Conservation (phyloP, 2,113 vertebrate species). For the Crotalus tigris region DNA sequence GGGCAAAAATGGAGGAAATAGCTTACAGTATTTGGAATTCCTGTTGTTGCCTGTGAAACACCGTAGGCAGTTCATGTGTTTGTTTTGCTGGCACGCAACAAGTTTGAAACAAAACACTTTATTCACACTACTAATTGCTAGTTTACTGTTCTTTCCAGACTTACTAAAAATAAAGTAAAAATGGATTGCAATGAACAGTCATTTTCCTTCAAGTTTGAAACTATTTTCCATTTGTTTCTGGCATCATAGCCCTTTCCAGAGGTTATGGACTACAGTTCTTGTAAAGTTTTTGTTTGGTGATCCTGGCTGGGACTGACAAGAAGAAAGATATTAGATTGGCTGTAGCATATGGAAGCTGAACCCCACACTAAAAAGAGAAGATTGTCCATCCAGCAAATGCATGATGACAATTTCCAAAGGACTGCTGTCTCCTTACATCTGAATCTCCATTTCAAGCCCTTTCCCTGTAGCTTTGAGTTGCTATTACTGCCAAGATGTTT, state of each 20-base stretch:
- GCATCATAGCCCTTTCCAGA: not conserved
- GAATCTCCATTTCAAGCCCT: not conserved
- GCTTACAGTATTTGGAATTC: not conserved
- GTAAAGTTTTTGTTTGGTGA: not conserved
- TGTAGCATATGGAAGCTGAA: not conserved
- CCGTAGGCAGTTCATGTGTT: not conserved
- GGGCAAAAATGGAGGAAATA: not conserved
- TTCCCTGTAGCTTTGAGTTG: not conserved
- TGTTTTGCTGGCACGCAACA: not conserved
- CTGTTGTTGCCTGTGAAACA: not conserved
- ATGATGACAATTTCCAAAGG: not conserved
- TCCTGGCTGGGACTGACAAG: not conserved
- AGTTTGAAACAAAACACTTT: not conserved
- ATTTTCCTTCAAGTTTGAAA: not conserved
- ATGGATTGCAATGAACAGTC: not conserved
- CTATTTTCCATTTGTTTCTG: not conserved
- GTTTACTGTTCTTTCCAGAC: not conserved
- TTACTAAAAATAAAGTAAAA: not conserved
- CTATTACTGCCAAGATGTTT: not conserved
- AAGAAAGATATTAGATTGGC: not conserved
- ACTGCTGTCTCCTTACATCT: not conserved
- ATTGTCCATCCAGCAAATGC: not conserved
- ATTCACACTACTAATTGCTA: not conserved
- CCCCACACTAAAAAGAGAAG: not conserved
- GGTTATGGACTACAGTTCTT: not conserved